phyloP scores from a whole-genome alignment of 2,113 vertebrate species.

The Aegithalos caudatus region DNA sequence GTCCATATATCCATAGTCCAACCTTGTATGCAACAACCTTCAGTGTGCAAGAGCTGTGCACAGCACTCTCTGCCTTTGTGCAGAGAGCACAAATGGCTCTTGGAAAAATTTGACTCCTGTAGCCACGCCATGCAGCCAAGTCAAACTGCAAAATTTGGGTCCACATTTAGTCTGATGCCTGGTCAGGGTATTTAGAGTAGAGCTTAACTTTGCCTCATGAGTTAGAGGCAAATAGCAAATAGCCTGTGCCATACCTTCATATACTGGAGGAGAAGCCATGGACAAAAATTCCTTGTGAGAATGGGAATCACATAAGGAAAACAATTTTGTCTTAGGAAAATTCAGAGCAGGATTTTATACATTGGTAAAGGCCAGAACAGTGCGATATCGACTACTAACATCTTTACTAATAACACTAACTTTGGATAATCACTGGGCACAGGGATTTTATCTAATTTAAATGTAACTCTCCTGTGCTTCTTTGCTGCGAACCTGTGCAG shows the following conservation, averaged over 20 bases:
- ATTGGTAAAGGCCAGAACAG: neutral
- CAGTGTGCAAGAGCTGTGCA: neutral
- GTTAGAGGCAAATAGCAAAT: neutral
- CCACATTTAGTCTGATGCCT: neutral
- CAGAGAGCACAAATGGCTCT: neutral
- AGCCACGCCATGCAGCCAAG: neutral
- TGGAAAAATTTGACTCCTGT: neutral
- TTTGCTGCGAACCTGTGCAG: neutral
- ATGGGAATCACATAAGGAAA: neutral
- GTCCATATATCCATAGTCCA: neutral
- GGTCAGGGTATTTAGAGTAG: neutral
- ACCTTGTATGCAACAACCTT: neutral
- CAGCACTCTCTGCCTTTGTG: rapidly evolving
- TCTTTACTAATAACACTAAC: constrained; percentile 18
- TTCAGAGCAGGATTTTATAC: neutral
- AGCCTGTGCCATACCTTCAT: neutral
- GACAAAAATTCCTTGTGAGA: neutral
- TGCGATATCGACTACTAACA: neutral
- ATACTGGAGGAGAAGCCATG: neutral
- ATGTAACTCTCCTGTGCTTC: constrained; percentile 2
- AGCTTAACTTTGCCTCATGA: neutral
- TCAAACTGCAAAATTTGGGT: neutral
- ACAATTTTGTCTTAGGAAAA: neutral
- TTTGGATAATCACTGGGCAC: neutral
- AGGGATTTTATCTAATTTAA: constrained; percentile 37